A percentile compares a stretch with the other conserved stretches of the same genome.
phyloP scores from a whole-genome alignment of 2,113 vertebrate species.

The Poeciliopsis retropinna region DNA sequence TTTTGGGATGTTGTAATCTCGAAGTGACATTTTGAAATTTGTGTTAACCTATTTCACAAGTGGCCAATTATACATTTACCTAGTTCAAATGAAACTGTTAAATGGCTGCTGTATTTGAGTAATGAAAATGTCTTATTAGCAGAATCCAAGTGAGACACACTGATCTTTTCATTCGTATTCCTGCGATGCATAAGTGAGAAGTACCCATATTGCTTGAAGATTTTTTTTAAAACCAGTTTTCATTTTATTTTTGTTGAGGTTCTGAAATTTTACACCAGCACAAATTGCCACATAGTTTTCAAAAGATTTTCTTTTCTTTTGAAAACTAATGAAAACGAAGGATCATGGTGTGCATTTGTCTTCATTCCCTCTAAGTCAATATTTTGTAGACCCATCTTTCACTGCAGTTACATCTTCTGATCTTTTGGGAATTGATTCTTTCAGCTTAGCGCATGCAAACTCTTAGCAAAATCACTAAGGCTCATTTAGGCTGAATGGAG shows the following conservation, averaged over 20 bases:
- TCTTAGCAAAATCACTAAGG: neutral
- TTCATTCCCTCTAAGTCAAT: neutral
- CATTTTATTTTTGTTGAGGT: neutral
- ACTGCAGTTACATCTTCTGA: neutral
- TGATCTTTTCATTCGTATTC: constrained; percentile 10
- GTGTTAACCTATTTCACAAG: constrained; percentile 59
- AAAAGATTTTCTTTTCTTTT: neutral
- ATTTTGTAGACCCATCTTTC: neutral
- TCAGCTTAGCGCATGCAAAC: neutral
- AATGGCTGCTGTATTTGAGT: constrained; percentile 42
- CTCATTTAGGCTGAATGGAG: neutral
- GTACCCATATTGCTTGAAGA: constrained; percentile 6
- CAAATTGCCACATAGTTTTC: neutral
- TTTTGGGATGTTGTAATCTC: constrained; percentile 52
- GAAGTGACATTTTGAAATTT: constrained; percentile 63
- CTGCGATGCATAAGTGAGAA: neutral
- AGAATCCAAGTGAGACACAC: neutral
- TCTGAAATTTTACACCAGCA: neutral
- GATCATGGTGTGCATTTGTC: neutral
- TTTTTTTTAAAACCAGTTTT: neutral
- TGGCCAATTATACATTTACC: constrained; percentile 66
- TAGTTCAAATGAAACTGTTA: constrained; percentile 34
- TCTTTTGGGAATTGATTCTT: neutral
- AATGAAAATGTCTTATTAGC: constrained; percentile 47
- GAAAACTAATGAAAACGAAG: no score